Conservation (phyloP, 2,888 invertebrate species). For the Encarsia formosa region DNA sequence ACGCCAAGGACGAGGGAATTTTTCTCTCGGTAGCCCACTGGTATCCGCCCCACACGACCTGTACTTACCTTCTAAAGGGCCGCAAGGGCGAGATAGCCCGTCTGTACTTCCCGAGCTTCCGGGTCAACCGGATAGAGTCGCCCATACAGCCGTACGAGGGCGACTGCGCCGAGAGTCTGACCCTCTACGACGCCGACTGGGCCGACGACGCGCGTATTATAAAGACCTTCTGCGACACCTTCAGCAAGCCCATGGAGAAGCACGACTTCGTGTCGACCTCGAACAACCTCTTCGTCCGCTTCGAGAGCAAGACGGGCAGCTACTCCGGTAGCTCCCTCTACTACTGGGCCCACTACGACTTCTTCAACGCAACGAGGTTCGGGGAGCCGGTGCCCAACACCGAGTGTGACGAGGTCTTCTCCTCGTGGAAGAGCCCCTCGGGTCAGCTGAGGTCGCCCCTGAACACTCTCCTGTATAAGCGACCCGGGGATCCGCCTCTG, state of each 20-base stretch:
- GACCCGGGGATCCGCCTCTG: slow-evolving; percentile 64
- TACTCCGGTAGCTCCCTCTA: slow-evolving; percentile 90
- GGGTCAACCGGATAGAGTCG: slow-evolving; percentile 84
- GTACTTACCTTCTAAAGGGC: slow-evolving; percentile 86
- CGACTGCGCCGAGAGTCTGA: slow-evolving; percentile 86
- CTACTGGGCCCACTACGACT: slow-evolving; percentile 92
- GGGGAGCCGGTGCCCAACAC: slow-evolving; percentile 79
- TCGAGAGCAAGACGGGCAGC: slow-evolving; percentile 88
- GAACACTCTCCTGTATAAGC: slow-evolving; percentile 83
- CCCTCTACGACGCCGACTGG: slow-evolving; percentile 82
- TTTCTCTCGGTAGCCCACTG: slow-evolving; percentile 89
- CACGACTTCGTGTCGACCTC: slow-evolving; percentile 88
- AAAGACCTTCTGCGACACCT: slow-evolving; percentile 92
- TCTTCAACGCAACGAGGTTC: slow-evolving; percentile 84
- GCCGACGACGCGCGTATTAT: slow-evolving; percentile 87
- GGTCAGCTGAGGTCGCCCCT: slow-evolving; percentile 78
- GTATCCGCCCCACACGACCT: slow-evolving; percentile 91
- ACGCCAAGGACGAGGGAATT: slow-evolving; percentile 79
- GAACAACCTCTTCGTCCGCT: slow-evolving; percentile 80
- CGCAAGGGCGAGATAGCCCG: slow-evolving; percentile 82
- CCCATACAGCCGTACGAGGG: slow-evolving; percentile 82
- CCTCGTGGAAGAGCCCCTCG: slow-evolving; percentile 75
- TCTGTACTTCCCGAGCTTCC: slow-evolving; percentile 85
- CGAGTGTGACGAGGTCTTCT: slow-evolving; percentile 82
- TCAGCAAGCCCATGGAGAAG: slow-evolving; percentile 89